Evolutionary conservation across 2,113 vertebrate genomes (phyloP).

Genomic region (Phyllostomus hastatus): DNA sequence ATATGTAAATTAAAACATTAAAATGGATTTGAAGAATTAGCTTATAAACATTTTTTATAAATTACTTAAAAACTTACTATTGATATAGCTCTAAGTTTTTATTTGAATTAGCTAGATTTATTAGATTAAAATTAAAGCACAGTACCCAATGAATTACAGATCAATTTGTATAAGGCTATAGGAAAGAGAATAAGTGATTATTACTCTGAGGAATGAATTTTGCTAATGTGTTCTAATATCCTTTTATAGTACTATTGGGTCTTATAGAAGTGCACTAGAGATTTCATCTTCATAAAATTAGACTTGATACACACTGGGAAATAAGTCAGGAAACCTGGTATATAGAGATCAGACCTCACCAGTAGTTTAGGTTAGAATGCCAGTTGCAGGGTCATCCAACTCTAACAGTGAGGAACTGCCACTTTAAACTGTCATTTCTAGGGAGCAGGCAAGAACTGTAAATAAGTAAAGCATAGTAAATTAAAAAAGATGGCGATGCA

Average conservation of each 20-base stretch:
- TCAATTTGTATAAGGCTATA: neutral
- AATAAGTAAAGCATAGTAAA: neutral
- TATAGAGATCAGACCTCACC: neutral
- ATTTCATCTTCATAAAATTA: neutral
- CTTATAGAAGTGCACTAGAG: neutral
- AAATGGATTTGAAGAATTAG: neutral
- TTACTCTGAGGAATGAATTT: neutral
- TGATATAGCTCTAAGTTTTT: neutral
- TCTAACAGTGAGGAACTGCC: neutral
- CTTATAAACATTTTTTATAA: neutral
- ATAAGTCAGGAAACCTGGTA: neutral
- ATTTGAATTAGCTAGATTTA: neutral
- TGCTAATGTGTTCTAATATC: neutral
- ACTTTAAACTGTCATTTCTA: neutral
- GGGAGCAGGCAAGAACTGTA: neutral
- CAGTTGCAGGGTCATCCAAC: neutral
- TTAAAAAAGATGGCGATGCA: neutral
- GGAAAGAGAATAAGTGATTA: neutral
- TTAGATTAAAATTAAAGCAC: neutral
- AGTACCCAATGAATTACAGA: neutral
- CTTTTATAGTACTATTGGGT: neutral
- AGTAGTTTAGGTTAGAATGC: neutral
- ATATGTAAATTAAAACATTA: slow-evolving; percentile 25
- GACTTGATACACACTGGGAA: neutral
- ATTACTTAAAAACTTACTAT: neutral